Percentiles rank a stretch among this genome's conserved stretches.
phyloP scores from a whole-genome alignment of 2,888 invertebrate genomes.

The Leptothorax acervorum region DNA sequence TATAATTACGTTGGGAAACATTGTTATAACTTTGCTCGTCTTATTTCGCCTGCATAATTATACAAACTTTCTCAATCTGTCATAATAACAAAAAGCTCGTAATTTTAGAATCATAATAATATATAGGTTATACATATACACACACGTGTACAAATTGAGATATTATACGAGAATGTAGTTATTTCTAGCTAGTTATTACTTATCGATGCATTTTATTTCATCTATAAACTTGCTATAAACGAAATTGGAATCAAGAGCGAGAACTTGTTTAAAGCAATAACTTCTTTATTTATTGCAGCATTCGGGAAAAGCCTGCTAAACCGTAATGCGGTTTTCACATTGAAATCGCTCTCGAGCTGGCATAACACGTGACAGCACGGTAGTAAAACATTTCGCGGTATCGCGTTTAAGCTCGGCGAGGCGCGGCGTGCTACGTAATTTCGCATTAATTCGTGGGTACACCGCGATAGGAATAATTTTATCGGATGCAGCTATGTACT shows the following conservation, averaged over 20 bases:
- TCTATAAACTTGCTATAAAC: neutral
- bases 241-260: conserved; percentile 16
- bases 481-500: conserved; percentile 27
- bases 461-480: conserved; percentile 49
- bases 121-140: neutral
- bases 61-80: neutral
- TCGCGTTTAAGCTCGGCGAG: conserved; percentile 43
- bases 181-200: neutral
- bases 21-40: neutral
- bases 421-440: conserved; percentile 37
- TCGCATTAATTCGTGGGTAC: conserved; percentile 45
- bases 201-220: neutral
- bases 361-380: conserved; percentile 48
- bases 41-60: neutral
- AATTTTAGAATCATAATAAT: neutral
- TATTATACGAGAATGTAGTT: neutral
- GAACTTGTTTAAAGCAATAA: conserved; percentile 23
- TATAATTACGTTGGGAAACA: neutral
- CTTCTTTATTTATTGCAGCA: conserved; percentile 37
- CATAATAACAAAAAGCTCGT: neutral
- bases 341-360: conserved; percentile 46
- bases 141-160: too few species aligned
- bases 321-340: conserved; percentile 41
- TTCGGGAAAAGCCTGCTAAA: conserved; percentile 27
- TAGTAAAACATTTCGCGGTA: conserved; percentile 52